phyloP scores from a whole-genome alignment of 2,888 invertebrate species.

The Sminthurinus aureus region DNA sequence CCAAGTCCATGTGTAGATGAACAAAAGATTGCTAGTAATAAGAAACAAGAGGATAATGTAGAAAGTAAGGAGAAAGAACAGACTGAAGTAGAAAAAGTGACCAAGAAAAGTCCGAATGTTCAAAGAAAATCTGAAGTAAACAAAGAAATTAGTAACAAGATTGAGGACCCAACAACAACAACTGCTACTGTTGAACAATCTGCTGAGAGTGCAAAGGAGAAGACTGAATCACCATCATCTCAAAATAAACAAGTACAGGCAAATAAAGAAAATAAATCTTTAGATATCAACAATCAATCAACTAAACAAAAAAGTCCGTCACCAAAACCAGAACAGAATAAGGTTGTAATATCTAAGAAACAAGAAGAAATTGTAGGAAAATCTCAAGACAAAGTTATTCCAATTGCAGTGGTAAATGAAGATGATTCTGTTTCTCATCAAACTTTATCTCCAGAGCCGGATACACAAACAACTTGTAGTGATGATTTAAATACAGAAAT shows the following conservation, averaged over 20 bases:
- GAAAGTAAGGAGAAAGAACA: not conserved
- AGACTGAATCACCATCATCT: not conserved
- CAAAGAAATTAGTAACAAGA: no score
- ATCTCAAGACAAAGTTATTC: not conserved
- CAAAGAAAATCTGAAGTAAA: conserved; percentile 54
- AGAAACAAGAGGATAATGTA: not conserved
- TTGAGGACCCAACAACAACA: not conserved
- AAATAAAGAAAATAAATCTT: not conserved
- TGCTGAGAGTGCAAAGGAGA: conserved; percentile 9
- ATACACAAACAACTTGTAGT: conserved; percentile 16
- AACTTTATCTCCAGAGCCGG: conserved; percentile 28
- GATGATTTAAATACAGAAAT: conserved; percentile 31
- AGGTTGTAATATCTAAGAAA: not conserved
- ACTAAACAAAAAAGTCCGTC: conserved; percentile 38
- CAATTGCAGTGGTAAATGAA: conserved; percentile 43
- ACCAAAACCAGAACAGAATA: conserved; percentile 29
- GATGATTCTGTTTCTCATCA: not conserved
- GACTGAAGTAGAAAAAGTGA: conserved; percentile 60
- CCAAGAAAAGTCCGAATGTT: conserved; percentile 61
- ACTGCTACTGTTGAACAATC: not conserved
- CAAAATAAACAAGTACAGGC: not conserved
- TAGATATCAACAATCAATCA: not conserved
- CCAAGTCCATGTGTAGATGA: conserved; percentile 30
- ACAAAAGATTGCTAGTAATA: not conserved
- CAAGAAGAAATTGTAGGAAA: not conserved